Evolutionary conservation across 1,140 invertebrate genomes (phyloP).

Genomic region (Papilio machaon): DNA sequence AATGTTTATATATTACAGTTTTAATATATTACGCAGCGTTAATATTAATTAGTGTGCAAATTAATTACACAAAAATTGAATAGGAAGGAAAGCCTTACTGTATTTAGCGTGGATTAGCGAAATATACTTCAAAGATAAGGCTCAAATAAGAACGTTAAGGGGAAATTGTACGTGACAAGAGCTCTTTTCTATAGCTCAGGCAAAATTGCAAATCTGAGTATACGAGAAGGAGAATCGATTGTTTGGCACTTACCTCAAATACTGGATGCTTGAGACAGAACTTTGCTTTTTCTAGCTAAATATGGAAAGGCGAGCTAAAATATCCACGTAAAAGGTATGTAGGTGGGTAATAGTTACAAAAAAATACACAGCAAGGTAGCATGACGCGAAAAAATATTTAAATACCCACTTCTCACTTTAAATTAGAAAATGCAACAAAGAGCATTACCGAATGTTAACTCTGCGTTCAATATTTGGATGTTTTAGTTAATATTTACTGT

Average conservation of each 20-base stretch:
- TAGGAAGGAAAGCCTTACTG: constrained; percentile 29
- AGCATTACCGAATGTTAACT: not conserved
- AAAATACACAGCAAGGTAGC: not conserved
- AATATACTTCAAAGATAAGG: constrained; percentile 28
- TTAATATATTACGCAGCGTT: not conserved
- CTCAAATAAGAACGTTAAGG: not conserved
- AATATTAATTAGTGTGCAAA: not conserved
- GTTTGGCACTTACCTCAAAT: not conserved
- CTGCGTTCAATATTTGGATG: not conserved
- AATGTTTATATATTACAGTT: not conserved
- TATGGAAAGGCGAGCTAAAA: constrained; percentile 21
- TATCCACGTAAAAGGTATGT: not conserved
- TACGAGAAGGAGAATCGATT: constrained; percentile 11
- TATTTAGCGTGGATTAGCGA: constrained; percentile 36
- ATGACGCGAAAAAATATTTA: not conserved
- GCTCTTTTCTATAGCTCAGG: constrained; percentile 33
- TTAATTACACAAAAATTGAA: not conserved
- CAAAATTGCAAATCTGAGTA: constrained; percentile 34
- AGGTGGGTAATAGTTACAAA: not conserved
- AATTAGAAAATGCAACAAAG: not conserved
- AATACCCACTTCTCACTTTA: not conserved
- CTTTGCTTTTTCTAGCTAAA: constrained; percentile 25
- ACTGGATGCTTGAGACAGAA: not conserved
- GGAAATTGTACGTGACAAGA: constrained; percentile 16
- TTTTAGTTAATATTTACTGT: not conserved